phyloP scores from a whole-genome alignment of 2,888 invertebrate genomes.

The Apamea epomidion region DNA sequence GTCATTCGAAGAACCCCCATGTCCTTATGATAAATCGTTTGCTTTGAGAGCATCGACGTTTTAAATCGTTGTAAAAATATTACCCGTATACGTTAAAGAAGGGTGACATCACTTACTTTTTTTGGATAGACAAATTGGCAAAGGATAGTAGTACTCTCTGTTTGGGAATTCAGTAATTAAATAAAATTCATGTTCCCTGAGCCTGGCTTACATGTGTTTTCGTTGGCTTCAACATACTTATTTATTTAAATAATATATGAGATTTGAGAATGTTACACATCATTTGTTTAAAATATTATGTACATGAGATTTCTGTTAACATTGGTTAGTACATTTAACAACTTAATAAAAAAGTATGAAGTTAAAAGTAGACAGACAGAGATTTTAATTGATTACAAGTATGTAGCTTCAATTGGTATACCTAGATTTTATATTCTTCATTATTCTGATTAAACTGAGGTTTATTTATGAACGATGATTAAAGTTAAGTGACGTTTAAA shows the following conservation, averaged over 20 bases:
- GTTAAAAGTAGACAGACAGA: too few species aligned
- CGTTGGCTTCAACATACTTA: background rate
- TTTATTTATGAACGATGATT: too few species aligned
- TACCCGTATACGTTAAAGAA: constrained; percentile 43
- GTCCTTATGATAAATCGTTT: constrained; percentile 63
- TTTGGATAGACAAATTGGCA: constrained; percentile 19
- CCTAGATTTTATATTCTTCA: background rate
- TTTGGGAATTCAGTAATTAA: constrained; percentile 1
- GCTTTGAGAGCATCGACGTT: constrained; percentile 48
- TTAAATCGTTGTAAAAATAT: constrained; percentile 60
- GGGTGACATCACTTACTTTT: constrained; percentile 1
- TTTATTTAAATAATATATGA: background rate
- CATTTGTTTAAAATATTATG: background rate
- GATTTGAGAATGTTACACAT: background rate
- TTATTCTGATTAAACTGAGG: too few species aligned
- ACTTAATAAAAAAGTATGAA: background rate
- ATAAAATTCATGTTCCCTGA: background rate
- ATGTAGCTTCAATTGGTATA: background rate
- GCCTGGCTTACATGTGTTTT: constrained; percentile 4
- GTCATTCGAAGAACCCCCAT: constrained; percentile 59
- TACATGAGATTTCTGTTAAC: background rate
- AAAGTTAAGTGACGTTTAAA: too few species aligned
- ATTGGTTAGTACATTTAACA: background rate
- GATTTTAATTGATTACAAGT: too few species aligned
- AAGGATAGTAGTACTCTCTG: background rate